Evolutionary conservation across 2,113 vertebrate genomes (phyloP).

Genomic region (Phrynocephalus versicolor): DNA sequence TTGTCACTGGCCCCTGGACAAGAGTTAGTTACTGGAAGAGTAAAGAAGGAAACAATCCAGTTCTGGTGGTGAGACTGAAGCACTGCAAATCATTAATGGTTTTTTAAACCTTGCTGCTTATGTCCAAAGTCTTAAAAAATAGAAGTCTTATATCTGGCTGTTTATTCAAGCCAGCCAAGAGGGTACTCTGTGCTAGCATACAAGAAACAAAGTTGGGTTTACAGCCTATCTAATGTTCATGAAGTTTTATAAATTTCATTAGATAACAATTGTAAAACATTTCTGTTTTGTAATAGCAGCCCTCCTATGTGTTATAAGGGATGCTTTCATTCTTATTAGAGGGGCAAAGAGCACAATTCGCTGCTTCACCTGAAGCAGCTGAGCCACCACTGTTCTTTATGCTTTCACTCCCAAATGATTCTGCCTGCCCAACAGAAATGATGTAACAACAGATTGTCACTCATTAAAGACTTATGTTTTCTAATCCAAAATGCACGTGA

Average conservation of each 20-base stretch:
- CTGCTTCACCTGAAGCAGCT: neutral
- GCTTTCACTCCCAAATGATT: too few relatives aligned
- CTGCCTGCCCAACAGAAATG: too few relatives aligned
- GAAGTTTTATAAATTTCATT: neutral
- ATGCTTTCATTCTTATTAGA: too few relatives aligned
- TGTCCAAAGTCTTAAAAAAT: neutral
- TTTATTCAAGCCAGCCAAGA: neutral
- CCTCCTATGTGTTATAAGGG: too few relatives aligned
- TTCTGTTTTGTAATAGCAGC: too few relatives aligned
- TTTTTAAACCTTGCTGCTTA: neutral
- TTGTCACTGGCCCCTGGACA: constrained; percentile 67
- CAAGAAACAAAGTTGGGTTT: neutral
- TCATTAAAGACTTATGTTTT: too few relatives aligned
- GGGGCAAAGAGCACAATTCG: neutral
- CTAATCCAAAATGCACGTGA: too few relatives aligned
- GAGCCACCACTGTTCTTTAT: neutral
- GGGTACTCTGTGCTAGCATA: neutral
- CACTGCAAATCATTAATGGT: constrained; percentile 25
- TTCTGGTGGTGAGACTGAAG: constrained; percentile 46
- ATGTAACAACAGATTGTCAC: too few relatives aligned
- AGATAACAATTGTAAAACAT: neutral
- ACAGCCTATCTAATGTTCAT: neutral
- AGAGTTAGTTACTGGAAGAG: constrained; percentile 58
- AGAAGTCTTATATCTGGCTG: neutral
- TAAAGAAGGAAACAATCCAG: constrained; percentile 46